Evolutionary conservation across 2,888 invertebrate species (phyloP), one percentile per base, ranked within the genome.

Genomic region (Polia nebulosa): DNA sequence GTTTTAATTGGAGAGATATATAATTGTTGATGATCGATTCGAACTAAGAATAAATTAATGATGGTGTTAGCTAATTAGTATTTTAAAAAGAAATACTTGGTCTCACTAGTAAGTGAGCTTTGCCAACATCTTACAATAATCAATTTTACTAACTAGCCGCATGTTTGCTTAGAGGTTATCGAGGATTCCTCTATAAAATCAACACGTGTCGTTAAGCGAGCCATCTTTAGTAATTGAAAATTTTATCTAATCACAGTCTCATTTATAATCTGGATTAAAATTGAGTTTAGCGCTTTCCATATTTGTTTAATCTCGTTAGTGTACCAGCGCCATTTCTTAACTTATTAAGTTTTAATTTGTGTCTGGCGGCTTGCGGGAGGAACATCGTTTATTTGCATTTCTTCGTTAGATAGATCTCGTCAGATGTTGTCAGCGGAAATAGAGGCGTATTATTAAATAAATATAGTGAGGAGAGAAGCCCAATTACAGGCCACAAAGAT

Each of bases 371-470:
- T 63, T 27, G 36, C 57, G 20, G 9, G n/a, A 32, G 22, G 2
- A 56, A 72, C 66, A 53, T 66, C 36, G 65, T 83, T 72, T 79
- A 76, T 85, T 85, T 84, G 78, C 81, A 79, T 84, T 79, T 82
- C 79, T 78, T 72, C 64, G 34, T 55, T 56, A 76, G 80, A 85
- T 81, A 72, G 75, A 81, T 85, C 78, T 81, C 60, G 47, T 64
- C 63, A 55, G 85, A 83, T 83, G 85, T 82, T 86, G 86, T 86
- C 86, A 83, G 82, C 87, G 89, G 88, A 89, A 89, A 85, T 82
- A 72, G 80, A 74, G 77, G 82, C 77, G 80, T 90, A 84, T 87
- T 90, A 90, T 89, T 91, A 90, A 86, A 89, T 89, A 86, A 82
- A 87, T 83, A 75, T 73, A 80, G 71, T 75, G 60, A 71, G 53